These are phyloP conservation scores for Trachops cirrhosus DNA, from an alignment of 2,797 vertebrate genomes.

Conservation along the genomic window DNA sequence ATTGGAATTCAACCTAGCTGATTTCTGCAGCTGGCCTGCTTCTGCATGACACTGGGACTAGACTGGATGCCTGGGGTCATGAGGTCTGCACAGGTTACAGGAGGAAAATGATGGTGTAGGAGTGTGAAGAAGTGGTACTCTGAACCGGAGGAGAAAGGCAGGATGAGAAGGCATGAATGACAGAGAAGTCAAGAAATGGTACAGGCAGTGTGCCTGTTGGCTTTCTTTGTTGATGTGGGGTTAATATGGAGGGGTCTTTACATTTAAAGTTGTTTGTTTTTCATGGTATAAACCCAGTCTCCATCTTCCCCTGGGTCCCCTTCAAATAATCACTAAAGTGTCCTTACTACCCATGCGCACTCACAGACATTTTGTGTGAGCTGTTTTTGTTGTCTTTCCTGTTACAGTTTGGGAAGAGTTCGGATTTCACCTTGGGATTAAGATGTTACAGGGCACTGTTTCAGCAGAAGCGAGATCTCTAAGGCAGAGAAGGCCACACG, in stretches of 20 bases:
- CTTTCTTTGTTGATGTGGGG: too few relatives aligned
- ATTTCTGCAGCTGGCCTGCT: neutral
- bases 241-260: neutral
- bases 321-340: neutral
- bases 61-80: too few relatives aligned
- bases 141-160: neutral
- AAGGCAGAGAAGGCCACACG: neutral
- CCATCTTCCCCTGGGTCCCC: neutral
- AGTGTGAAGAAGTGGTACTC: neutral
- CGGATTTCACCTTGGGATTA: neutral
- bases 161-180: neutral
- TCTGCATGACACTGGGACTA: neutral
- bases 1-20: neutral
- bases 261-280: neutral
- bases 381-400: too few relatives aligned
- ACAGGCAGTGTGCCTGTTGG: accelerated
- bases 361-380: accelerated
- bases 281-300: neutral
- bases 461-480: neutral
- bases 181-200: neutral
- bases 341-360: accelerated
- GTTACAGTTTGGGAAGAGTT: neutral
- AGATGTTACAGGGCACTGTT: neutral
- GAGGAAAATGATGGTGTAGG: neutral
- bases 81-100: neutral